Evolutionary conservation across 2,113 vertebrate genomes (phyloP), one percentile per base, ranked within the genome.

Genomic region (Carassius carassius): DNA sequence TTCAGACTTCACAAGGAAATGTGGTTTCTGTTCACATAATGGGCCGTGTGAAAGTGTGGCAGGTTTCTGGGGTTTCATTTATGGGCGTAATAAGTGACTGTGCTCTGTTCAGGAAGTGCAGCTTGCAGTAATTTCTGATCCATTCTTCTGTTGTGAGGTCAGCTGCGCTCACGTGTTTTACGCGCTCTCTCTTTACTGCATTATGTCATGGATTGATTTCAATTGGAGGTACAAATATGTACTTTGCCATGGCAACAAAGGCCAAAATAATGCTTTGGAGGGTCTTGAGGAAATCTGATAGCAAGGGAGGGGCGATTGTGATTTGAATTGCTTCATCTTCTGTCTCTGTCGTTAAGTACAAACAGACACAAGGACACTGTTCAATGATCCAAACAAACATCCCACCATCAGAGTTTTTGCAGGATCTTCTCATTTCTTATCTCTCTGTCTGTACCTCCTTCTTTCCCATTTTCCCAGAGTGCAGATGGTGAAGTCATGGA

Each of bases 241-340:
- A 86, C 86, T 92, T 91, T 16, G 85, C 83, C 90, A 93, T 94
- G 89, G 89, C 86, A 92, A 93, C 91, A 44, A 3, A 86, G 84
- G 70, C 79, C 81, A 89, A 90, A 90, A 91, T 86, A 89, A 86
- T 87, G 86, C 81, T 86, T 82, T 86, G 87, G 54, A 81, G 83
- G 78, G 84, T 84, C 67, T 78, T 83, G n/a, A 41, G 81, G 89
- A 78, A 89, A 88, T 78, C 54, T 17, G 74, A 86, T 84, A 78
- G 82, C 56, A 80, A 21, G 21, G 56, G 70, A 72, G 13, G 67
- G 51, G 56, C 14, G 3, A 41, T 58, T 78, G 69, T 80, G 72
- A 78, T 60, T 37, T 9, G 35, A n/a, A 11, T 78, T 78, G 54
- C 75, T 51, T 35, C 23, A 37, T 58, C 29, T 32, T 78, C 17